Conservation (phyloP, 2,113 vertebrate genomes). For the Ammodytes marinus region DNA sequence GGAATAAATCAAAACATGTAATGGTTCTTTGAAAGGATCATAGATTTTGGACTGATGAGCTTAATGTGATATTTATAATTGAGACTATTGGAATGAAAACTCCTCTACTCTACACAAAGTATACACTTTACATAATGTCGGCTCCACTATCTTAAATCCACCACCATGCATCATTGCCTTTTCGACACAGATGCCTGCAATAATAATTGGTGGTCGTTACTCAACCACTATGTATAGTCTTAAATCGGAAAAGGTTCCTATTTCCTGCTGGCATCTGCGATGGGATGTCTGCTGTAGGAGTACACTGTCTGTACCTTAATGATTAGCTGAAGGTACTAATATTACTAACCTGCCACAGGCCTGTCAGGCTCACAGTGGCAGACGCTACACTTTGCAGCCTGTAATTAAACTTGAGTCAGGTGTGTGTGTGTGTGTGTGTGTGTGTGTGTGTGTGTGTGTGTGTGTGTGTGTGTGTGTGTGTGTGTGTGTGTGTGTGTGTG, state of each 20-base stretch:
- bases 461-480: not conserved
- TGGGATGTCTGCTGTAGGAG: not conserved
- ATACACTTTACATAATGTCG: not conserved
- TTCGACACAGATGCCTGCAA: not conserved
- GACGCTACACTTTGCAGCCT: constrained; percentile 20
- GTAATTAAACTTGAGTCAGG: constrained; percentile 15
- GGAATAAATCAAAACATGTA: not conserved
- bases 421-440: too few relatives aligned
- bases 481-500: constrained; percentile 8
- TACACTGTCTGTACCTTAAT: constrained; percentile 20
- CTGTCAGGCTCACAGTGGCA: constrained; percentile 9
- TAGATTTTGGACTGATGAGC: not conserved
- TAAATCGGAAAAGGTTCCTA: not conserved
- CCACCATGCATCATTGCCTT: not conserved
- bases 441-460: not conserved
- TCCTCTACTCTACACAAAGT: too few relatives aligned
- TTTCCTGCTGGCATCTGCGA: constrained; percentile 23
- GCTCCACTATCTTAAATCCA: not conserved
- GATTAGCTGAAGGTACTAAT: constrained; percentile 41
- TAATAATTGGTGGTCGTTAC: constrained; percentile 21
- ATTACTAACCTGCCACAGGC: constrained; percentile 29
- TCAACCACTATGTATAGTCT: constrained; percentile 1
- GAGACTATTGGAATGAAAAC: not conserved
- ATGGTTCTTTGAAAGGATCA: not conserved
- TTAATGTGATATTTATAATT: not conserved